Percentiles rank a stretch among this genome's conserved stretches.
Evolutionary conservation across 1,140 invertebrate species (phyloP).

Genomic region (Prorops nasuta): DNA sequence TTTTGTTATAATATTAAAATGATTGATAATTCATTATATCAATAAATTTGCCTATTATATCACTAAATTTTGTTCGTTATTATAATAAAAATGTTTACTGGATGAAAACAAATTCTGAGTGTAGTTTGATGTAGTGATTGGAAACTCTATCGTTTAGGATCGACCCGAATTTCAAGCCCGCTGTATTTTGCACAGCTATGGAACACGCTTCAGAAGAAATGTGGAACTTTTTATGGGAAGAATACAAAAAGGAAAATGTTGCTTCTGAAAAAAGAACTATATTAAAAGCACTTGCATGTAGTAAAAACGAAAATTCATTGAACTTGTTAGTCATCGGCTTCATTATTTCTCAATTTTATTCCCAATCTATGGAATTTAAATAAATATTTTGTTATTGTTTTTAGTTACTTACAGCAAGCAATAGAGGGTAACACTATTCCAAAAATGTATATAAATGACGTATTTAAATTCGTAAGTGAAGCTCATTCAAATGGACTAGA

Average conservation of each 20-base stretch:
- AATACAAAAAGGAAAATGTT: conserved; percentile 57
- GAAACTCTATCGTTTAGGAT: too few relatives aligned
- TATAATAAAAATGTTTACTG: too few relatives aligned
- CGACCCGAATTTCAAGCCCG: conserved; percentile 49
- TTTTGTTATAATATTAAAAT: too few relatives aligned
- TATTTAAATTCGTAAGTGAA: too few relatives aligned
- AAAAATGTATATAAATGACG: conserved; percentile 42
- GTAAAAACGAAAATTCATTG: conserved; percentile 43
- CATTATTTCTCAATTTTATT: conserved; percentile 4
- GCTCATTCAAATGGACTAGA: too few relatives aligned
- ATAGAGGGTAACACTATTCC: conserved; percentile 53
- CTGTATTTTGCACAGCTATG: conserved; percentile 61
- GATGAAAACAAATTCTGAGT: too few relatives aligned
- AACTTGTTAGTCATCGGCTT: neutral
- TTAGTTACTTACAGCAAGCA: conserved; percentile 54
- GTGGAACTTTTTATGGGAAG: conserved; percentile 59
- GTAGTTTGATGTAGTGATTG: too few relatives aligned
- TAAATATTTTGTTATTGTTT: conserved; percentile 12
- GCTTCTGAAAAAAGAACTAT: conserved; percentile 63
- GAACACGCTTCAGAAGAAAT: conserved; percentile 54
- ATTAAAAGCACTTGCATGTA: conserved; percentile 61
- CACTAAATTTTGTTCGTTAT: too few relatives aligned
- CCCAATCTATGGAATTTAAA: neutral
- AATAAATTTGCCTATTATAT: too few relatives aligned
- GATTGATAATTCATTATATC: too few relatives aligned